phyloP scores from a whole-genome alignment of 2,888 invertebrate genomes.

The Xestia c-nigrum region DNA sequence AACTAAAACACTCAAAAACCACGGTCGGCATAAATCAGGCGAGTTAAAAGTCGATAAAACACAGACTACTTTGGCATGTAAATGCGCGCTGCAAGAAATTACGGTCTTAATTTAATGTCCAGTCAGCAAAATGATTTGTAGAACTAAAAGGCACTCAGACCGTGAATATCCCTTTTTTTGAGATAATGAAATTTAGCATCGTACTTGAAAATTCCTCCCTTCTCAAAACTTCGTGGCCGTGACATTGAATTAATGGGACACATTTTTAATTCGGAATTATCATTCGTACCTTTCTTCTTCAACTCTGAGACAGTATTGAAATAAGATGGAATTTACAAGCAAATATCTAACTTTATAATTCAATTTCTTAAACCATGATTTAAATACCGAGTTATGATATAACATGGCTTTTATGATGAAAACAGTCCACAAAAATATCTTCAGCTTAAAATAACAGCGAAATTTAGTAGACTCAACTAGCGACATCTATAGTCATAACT shows the following conservation, averaged over 20 bases:
- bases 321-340: not conserved
- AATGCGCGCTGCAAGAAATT: conserved; percentile 59
- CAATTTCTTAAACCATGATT: not conserved
- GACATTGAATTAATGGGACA: conserved; percentile 50
- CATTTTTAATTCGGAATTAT: conserved; percentile 26
- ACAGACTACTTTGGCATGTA: conserved; percentile 57
- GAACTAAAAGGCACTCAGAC: conserved; percentile 38
- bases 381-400: not conserved
- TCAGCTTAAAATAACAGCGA: conserved; percentile 8
- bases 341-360: not conserved
- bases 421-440: conserved; percentile 7
- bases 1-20: conserved; percentile 25
- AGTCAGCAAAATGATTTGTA: conserved; percentile 59
- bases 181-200: conserved; percentile 29
- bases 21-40: conserved; percentile 43
- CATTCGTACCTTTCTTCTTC: not conserved
- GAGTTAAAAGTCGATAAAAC: conserved; percentile 59
- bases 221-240: conserved; percentile 38
- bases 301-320: conserved; percentile 7
- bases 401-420: conserved; percentile 1
- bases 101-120: conserved; percentile 47
- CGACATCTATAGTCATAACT: conserved; percentile 60
- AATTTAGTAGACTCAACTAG: conserved; percentile 22
- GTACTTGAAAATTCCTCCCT: conserved; percentile 27
- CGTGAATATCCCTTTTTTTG: conserved; percentile 35